These are phyloP conservation scores for Trachymyrmex septentrionalis DNA, from an alignment of 1,140 invertebrate species.

Conservation along the genomic window DNA sequence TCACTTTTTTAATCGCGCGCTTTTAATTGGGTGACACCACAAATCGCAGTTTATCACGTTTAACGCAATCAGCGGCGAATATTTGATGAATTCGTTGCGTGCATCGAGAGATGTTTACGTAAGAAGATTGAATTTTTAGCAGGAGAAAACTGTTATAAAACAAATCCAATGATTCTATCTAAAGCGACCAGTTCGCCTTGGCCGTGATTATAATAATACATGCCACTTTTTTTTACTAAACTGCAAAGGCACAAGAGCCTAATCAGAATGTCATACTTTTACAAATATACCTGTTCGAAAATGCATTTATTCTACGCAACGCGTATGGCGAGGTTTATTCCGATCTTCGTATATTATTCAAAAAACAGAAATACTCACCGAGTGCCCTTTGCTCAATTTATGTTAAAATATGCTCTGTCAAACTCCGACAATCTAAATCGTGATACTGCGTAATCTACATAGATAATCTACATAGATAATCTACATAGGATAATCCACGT, in stretches of 20 bases:
- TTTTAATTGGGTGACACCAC: neutral
- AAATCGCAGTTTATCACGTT: conserved; percentile 6
- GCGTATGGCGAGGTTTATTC: neutral
- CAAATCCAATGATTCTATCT: neutral
- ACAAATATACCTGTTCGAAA: neutral
- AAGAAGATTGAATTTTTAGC: neutral
- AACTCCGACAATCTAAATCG: conserved; percentile 3
- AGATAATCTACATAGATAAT: too few relatives aligned
- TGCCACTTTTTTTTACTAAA: neutral
- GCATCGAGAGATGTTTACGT: neutral
- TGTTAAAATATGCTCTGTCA: conserved; percentile 34
- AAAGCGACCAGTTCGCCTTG: conserved; percentile 15
- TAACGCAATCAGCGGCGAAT: neutral
- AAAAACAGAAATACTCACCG: neutral
- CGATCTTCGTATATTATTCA: neutral
- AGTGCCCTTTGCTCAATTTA: neutral
- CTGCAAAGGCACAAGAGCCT: neutral
- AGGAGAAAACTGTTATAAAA: neutral
- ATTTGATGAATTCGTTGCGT: neutral
- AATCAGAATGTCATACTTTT: neutral
- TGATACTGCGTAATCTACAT: neutral
- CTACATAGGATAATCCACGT: too few relatives aligned
- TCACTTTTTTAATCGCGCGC: neutral
- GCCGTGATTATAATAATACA: neutral
- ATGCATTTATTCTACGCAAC: neutral